Percentiles rank a stretch among this genome's conserved stretches.
Conservation (phyloP, 2,888 invertebrate species). For the Tetanocera ferruginea region DNA sequence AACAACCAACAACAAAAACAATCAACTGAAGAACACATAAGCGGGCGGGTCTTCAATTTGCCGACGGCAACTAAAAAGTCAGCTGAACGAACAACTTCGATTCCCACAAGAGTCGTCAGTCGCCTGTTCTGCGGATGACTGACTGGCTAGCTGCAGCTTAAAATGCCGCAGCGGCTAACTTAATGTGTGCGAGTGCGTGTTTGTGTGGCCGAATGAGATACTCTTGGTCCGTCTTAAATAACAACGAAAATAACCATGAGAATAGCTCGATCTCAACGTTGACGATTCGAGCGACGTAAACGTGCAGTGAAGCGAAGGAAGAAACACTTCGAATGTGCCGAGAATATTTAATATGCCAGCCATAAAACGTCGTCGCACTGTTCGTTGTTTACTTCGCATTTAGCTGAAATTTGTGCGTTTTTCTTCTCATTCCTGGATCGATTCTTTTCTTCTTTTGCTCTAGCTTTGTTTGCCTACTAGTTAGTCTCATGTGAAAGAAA, state of each 20-base stretch:
- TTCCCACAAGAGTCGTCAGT: conserved; percentile 10
- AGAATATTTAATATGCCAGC: conserved; percentile 2
- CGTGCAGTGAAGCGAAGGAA: background rate
- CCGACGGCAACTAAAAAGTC: conserved; percentile 41
- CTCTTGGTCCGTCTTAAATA: background rate
- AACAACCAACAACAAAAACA: background rate
- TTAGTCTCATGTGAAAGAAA: conserved; percentile 37
- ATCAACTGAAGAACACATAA: conserved; percentile 29
- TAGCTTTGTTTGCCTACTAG: conserved; percentile 17
- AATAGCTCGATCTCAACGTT: background rate
- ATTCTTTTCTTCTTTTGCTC: background rate
- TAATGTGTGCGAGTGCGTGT: background rate
- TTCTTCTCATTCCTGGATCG: background rate
- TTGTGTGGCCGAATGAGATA: background rate
- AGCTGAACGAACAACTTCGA: conserved; percentile 14
- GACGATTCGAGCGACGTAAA: background rate
- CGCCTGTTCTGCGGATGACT: conserved; percentile 14
- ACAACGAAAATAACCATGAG: background rate
- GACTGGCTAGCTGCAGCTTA: background rate
- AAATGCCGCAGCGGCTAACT: background rate
- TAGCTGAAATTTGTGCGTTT: conserved; percentile 11
- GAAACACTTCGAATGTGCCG: conserved; percentile 10
- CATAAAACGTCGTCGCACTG: background rate
- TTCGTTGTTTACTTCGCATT: conserved; percentile 19
- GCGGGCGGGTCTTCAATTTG: conserved; percentile 46